phyloP scores from a whole-genome alignment of 2,797 vertebrate genomes.

The Octomys mimax region DNA sequence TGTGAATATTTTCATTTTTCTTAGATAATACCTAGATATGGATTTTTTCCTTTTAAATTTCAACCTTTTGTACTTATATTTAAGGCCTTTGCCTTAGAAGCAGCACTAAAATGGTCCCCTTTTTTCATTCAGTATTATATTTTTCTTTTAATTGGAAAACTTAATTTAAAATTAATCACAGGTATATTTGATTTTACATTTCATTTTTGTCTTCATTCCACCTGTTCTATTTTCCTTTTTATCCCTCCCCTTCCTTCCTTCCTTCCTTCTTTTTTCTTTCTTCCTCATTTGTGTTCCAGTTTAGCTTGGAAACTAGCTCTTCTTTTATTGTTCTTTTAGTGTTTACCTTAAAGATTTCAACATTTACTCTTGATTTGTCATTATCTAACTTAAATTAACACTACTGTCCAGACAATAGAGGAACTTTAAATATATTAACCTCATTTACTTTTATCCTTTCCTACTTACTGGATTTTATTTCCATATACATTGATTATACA shows the following conservation, averaged over 20 bases:
- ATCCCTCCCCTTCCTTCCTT: neutral
- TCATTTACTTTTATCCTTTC: neutral
- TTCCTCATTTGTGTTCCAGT: neutral
- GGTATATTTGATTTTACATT: neutral
- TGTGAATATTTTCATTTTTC: constrained; percentile 25
- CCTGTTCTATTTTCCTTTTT: neutral
- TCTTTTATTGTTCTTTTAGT: neutral
- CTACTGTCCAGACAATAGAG: neutral
- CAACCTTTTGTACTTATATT: neutral
- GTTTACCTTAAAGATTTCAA: neutral
- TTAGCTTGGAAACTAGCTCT: neutral
- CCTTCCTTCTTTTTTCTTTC: neutral
- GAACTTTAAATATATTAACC: neutral
- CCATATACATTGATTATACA: neutral
- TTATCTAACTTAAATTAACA: constrained; percentile 42
- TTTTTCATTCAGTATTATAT: neutral
- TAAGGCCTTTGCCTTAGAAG: neutral
- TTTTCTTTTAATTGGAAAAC: neutral
- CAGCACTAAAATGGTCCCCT: neutral
- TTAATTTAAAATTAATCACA: neutral
- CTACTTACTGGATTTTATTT: neutral
- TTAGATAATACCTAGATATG: neutral
- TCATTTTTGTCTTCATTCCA: neutral
- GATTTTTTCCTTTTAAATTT: constrained; percentile 24
- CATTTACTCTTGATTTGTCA: constrained; percentile 24